These are phyloP conservation scores for Hanleya hanleyi DNA, from an alignment of 2,888 invertebrate genomes.

Conservation along the genomic window DNA sequence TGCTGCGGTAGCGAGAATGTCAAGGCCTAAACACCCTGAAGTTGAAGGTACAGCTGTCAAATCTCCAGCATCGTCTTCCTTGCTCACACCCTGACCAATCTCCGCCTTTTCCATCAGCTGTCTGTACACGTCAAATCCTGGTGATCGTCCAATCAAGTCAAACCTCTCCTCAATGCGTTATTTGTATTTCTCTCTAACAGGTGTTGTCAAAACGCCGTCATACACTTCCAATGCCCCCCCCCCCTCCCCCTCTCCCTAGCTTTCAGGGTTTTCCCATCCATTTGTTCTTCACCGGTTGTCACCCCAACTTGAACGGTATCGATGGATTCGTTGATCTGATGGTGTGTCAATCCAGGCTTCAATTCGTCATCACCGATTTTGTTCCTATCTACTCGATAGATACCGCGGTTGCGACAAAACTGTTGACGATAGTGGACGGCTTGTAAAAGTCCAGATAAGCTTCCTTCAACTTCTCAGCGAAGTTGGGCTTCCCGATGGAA, in stretches of 20 bases:
- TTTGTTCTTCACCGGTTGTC: too few relatives aligned
- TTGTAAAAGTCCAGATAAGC: slow-evolving; percentile 34
- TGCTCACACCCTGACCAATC: neutral
- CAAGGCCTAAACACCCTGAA: too few relatives aligned
- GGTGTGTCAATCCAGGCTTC: slow-evolving; percentile 13
- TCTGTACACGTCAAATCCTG: slow-evolving; percentile 28
- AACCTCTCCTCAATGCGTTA: slow-evolving; percentile 14
- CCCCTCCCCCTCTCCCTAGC: slow-evolving; percentile 14
- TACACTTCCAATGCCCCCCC: slow-evolving; percentile 12
- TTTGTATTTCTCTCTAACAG: slow-evolving; percentile 19
- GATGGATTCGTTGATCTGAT: too few relatives aligned
- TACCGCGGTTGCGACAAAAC: slow-evolving; percentile 34
- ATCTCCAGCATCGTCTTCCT: too few relatives aligned
- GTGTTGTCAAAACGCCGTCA: slow-evolving; percentile 15
- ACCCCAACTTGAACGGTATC: too few relatives aligned
- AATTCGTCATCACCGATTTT: slow-evolving; percentile 1
- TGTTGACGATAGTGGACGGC: slow-evolving; percentile 34
- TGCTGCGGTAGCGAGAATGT: too few relatives aligned
- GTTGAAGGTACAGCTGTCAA: too few relatives aligned
- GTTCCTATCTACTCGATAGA: slow-evolving; percentile 27
- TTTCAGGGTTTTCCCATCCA: neutral
- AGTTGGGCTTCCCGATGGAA: slow-evolving; percentile 26
- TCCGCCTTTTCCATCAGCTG: slow-evolving; percentile 2
- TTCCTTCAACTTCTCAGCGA: slow-evolving; percentile 38
- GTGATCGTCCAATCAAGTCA: slow-evolving; percentile 21